Evolutionary conservation across 1,140 invertebrate species (phyloP).

Genomic region (Oncopodura yosiiana): DNA sequence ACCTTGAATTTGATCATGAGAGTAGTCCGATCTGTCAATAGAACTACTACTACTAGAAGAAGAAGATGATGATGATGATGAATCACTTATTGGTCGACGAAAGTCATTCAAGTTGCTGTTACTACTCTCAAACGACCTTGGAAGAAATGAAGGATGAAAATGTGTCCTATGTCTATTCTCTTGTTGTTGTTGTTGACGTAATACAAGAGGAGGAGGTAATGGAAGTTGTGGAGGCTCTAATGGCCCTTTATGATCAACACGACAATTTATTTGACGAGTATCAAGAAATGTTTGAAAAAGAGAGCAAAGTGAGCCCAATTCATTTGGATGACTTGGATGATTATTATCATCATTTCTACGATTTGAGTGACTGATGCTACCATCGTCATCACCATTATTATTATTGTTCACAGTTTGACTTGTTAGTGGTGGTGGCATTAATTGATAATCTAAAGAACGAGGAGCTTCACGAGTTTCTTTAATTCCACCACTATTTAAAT

Average conservation of each 20-base stretch:
- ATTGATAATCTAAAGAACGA: too few species aligned
- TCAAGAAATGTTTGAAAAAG: slow-evolving; percentile 24
- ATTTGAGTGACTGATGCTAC: too few species aligned
- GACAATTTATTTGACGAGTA: slow-evolving; percentile 13
- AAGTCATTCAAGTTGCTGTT: background rate
- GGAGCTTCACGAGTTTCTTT: too few species aligned
- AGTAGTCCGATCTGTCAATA: slow-evolving; percentile 3
- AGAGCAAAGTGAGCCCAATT: slow-evolving; percentile 22
- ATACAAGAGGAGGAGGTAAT: background rate
- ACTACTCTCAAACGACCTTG: too few species aligned
- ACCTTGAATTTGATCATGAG: slow-evolving; percentile 3
- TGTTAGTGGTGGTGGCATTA: too few species aligned
- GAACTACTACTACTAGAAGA: background rate
- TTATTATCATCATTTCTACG: too few species aligned
- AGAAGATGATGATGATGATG: background rate
- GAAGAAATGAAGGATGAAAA: background rate
- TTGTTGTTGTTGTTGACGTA: background rate
- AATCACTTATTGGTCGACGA: background rate
- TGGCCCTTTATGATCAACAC: background rate
- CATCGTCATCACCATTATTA: too few species aligned
- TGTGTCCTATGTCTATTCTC: background rate
- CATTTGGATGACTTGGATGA: too few species aligned
- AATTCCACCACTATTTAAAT: too few species aligned
- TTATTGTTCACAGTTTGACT: too few species aligned
- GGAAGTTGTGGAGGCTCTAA: too few species aligned